phyloP scores from a whole-genome alignment of 1,140 invertebrate species.

The Lutraria rhynchaena region DNA sequence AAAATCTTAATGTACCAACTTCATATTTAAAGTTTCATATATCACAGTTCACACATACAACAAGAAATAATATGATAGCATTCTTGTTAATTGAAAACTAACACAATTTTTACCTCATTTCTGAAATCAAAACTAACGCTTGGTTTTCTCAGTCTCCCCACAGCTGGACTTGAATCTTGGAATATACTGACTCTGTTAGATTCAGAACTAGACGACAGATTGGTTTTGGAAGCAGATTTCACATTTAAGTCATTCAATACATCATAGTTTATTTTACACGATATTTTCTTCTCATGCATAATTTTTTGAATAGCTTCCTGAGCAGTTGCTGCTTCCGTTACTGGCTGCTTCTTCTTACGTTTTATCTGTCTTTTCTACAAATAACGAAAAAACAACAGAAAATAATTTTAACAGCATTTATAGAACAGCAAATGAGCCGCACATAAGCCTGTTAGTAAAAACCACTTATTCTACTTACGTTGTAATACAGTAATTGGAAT shows the following conservation, averaged over 20 bases:
- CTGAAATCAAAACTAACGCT: slow-evolving; percentile 47
- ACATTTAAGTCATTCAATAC: slow-evolving; percentile 90
- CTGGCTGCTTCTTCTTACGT: slow-evolving; percentile 82
- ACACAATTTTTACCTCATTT: slow-evolving; percentile 13
- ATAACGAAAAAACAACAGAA: too few relatives aligned
- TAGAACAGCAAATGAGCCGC: too few relatives aligned
- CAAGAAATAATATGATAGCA: too few relatives aligned
- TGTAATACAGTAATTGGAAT: too few relatives aligned
- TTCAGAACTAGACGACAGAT: neutral
- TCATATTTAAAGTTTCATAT: too few relatives aligned
- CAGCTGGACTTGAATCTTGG: neutral
- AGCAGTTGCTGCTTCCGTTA: slow-evolving; percentile 87
- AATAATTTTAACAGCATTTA: too few relatives aligned
- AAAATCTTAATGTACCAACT: too few relatives aligned
- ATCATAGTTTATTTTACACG: slow-evolving; percentile 98
- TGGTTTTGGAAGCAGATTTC: neutral
- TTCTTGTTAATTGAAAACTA: too few relatives aligned
- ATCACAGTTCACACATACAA: too few relatives aligned
- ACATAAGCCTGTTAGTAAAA: too few relatives aligned
- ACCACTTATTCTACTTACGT: too few relatives aligned
- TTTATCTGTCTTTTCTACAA: slow-evolving; percentile 37
- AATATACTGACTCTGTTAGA: neutral
- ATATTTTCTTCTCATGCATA: slow-evolving; percentile 96
- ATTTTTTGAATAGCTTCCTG: slow-evolving; percentile 97
- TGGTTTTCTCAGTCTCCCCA: slow-evolving; percentile 40